A percentile compares a stretch with the other conserved stretches of the same genome.
phyloP scores from a whole-genome alignment of 2,797 vertebrate species.

The Hippopotamyrus pictus region DNA sequence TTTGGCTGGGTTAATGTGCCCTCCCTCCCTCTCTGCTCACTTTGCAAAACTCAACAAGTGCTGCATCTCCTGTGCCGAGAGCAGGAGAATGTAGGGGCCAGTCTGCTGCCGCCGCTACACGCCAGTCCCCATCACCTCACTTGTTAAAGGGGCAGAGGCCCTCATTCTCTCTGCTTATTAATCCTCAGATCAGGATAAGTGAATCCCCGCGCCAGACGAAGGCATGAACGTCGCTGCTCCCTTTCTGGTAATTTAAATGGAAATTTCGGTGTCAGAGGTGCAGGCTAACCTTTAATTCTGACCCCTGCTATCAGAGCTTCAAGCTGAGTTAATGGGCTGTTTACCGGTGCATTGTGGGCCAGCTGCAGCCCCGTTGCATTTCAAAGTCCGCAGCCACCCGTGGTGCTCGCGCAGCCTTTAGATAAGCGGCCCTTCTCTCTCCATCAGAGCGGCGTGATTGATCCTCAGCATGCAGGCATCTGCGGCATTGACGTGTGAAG shows the following conservation, averaged over 20 bases:
- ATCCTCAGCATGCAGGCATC: background rate
- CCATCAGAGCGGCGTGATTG: background rate
- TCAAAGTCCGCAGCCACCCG: background rate
- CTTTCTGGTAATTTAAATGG: conserved; percentile 9
- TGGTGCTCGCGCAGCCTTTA: background rate
- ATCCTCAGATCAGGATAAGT: background rate
- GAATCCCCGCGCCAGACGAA: background rate
- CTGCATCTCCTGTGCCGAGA: conserved; percentile 29
- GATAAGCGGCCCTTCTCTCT: conserved; percentile 12
- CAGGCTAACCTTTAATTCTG: conserved; percentile 8
- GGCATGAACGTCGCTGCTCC: background rate
- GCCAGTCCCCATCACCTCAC: background rate
- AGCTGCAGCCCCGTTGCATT: conserved; percentile 1
- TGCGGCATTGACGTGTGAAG: background rate
- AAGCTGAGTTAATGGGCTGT: conserved; percentile 15
- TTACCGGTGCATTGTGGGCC: conserved; percentile 3
- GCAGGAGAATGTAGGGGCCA: conserved; percentile 45
- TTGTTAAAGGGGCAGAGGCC: background rate
- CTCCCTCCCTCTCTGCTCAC: conserved; percentile 52
- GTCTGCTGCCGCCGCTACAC: background rate
- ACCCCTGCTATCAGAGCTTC: background rate
- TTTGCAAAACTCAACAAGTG: conserved; percentile 43
- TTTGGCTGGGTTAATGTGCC: conserved; percentile 55
- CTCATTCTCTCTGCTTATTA: background rate
- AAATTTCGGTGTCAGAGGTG: background rate